Evolutionary conservation across 2,888 invertebrate species (phyloP).

Genomic region (Stictocephala bisonia): DNA sequence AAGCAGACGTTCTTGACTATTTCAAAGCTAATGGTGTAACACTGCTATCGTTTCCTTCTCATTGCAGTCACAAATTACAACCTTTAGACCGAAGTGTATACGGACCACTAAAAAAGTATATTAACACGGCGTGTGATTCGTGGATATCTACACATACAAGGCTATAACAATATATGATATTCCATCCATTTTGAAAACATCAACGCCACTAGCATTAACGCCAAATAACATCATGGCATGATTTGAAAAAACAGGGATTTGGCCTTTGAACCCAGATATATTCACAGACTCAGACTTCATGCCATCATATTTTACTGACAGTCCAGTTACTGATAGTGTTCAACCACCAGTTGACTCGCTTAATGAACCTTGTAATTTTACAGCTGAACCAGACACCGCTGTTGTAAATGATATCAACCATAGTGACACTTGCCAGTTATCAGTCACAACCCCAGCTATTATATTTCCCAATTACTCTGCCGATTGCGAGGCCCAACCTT

Average conservation of each 20-base stretch:
- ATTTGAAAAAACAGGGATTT: constrained; percentile 38
- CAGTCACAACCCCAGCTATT: background rate
- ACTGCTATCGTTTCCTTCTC: constrained; percentile 49
- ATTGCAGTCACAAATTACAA: constrained; percentile 44
- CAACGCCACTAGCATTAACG: constrained; percentile 32
- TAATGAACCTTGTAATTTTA: too few relatives aligned
- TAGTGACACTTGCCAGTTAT: too few relatives aligned
- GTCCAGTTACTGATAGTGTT: too few relatives aligned
- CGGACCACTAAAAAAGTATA: constrained; percentile 38
- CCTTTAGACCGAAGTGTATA: constrained; percentile 44
- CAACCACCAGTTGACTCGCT: too few relatives aligned
- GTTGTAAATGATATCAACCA: too few relatives aligned
- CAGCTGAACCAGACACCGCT: too few relatives aligned
- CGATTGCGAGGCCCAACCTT: background rate
- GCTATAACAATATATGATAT: constrained; percentile 43
- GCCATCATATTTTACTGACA: too few relatives aligned
- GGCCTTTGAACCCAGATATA: constrained; percentile 11
- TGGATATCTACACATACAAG: constrained; percentile 33
- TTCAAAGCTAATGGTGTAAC: constrained; percentile 46
- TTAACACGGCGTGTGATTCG: constrained; percentile 42
- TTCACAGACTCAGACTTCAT: constrained; percentile 41
- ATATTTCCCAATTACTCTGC: background rate
- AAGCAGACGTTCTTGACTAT: background rate
- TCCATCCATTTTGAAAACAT: constrained; percentile 30
- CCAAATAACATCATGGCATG: constrained; percentile 29